phyloP scores from a whole-genome alignment of 2,113 vertebrate genomes.

The Nothobranchius kuhntae region DNA sequence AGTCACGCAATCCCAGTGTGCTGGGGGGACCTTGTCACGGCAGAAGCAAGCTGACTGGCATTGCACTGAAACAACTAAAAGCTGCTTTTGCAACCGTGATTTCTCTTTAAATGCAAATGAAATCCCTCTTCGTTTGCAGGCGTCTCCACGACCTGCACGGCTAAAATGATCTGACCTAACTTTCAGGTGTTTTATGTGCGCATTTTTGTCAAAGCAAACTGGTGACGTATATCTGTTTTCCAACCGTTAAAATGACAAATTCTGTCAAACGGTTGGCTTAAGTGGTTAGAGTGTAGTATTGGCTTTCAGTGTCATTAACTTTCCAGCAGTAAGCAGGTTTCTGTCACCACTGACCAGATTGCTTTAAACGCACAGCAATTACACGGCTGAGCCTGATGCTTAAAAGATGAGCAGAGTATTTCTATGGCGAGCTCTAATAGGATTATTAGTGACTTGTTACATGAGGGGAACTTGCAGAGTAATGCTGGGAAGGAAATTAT shows the following conservation, averaged over 20 bases:
- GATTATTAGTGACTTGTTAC: slow-evolving; percentile 72
- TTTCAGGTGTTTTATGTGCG: no score
- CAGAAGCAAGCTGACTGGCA: slow-evolving; percentile 58
- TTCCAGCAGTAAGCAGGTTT: slow-evolving; percentile 77
- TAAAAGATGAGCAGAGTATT: slow-evolving; percentile 74
- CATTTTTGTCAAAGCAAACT: no score
- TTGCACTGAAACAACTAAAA: slow-evolving; percentile 48
- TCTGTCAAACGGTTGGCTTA: slow-evolving; percentile 58
- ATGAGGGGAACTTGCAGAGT: slow-evolving; percentile 46
- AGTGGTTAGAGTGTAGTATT: slow-evolving; percentile 66
- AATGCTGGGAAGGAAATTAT: slow-evolving; percentile 57
- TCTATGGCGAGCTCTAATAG: slow-evolving; percentile 71
- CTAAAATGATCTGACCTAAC: no score
- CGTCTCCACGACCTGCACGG: no score
- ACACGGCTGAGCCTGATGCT: slow-evolving; percentile 67
- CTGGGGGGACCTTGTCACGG: slow-evolving; percentile 41
- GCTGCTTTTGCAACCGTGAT: slow-evolving; percentile 43
- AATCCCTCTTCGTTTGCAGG: no score
- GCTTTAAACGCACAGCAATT: slow-evolving; percentile 79
- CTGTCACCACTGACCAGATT: slow-evolving; percentile 80
- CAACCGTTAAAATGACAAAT: slow-evolving; percentile 37
- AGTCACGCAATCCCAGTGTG: slow-evolving; percentile 57
- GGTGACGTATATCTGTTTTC: no score
- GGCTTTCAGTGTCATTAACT: slow-evolving; percentile 80
- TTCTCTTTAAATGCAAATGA: slow-evolving; percentile 37